phyloP scores from a whole-genome alignment of 2,113 vertebrate genomes.

The Corythoichthys haematopterus region DNA sequence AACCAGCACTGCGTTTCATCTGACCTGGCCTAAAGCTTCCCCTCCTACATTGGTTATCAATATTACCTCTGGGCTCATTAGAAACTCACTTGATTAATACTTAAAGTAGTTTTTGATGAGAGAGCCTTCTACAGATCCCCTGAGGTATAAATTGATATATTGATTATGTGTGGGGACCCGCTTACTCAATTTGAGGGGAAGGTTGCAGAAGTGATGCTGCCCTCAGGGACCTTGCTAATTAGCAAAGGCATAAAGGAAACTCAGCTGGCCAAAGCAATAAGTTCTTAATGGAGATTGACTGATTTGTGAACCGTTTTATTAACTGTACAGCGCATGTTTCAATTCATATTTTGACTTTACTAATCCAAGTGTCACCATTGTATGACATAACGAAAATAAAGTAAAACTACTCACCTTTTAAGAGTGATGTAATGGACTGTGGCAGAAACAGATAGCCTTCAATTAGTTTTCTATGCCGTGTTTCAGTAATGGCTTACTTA shows the following conservation, averaged over 20 bases:
- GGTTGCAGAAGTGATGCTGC: conserved; percentile 16
- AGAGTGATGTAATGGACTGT: too few relatives aligned
- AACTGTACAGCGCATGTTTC: background rate
- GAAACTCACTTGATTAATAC: conserved; percentile 38
- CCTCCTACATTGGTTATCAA: conserved; percentile 31
- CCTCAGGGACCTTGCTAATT: conserved; percentile 29
- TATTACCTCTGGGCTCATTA: conserved; percentile 32
- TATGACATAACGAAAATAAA: too few relatives aligned
- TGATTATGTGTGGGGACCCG: conserved; percentile 25
- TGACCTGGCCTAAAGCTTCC: conserved; percentile 17
- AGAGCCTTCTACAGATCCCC: background rate
- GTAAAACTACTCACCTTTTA: too few relatives aligned
- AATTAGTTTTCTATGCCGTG: background rate
- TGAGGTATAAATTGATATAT: conserved; percentile 15
- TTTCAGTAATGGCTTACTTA: too few relatives aligned
- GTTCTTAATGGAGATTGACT: background rate
- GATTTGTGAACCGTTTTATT: background rate
- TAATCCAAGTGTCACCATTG: too few relatives aligned
- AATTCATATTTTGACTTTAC: too few relatives aligned
- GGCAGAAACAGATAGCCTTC: background rate
- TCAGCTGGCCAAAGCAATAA: background rate
- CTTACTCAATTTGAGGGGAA: background rate
- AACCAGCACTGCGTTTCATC: conserved; percentile 22
- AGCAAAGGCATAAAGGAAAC: conserved; percentile 16
- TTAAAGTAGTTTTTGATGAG: conserved; percentile 52